Percentiles rank a stretch among this genome's conserved stretches.
Evolutionary conservation across 2,113 vertebrate genomes (phyloP).

Genomic region (Oenanthe melanoleuca): DNA sequence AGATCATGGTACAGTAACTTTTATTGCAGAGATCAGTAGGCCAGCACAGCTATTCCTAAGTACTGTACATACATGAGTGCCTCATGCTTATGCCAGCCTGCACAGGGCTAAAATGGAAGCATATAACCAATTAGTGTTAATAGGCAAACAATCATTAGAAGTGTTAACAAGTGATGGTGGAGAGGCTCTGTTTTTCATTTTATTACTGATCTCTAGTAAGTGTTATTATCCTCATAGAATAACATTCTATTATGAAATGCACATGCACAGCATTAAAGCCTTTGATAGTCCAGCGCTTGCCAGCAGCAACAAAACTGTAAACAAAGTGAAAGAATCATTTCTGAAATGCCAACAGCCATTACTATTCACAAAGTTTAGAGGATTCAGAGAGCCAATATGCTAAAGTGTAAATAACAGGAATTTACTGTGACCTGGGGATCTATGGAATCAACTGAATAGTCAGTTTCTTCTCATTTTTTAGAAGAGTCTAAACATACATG

Average conservation of each 20-base stretch:
- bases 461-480: background rate
- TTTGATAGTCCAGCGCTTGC: background rate
- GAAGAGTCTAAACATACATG: background rate
- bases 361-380: background rate
- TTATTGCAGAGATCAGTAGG: background rate
- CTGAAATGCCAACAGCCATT: background rate
- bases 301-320: constrained; percentile 1
- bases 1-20: constrained; percentile 9
- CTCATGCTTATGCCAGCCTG: background rate
- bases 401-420: background rate
- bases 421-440: background rate
- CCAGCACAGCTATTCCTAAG: background rate
- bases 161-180: constrained; percentile 53
- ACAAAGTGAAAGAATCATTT: background rate
- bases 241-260: constrained; percentile 47
- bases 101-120: background rate
- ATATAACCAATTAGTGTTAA: constrained; percentile 33
- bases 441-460: background rate
- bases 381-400: background rate
- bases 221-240: constrained; percentile 35
- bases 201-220: constrained; percentile 41
- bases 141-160: constrained; percentile 47
- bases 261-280: constrained; percentile 1
- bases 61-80: background rate
- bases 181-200: constrained; percentile 46